phyloP scores from a whole-genome alignment of 2,888 invertebrate genomes.

The Sisyra nigra region DNA sequence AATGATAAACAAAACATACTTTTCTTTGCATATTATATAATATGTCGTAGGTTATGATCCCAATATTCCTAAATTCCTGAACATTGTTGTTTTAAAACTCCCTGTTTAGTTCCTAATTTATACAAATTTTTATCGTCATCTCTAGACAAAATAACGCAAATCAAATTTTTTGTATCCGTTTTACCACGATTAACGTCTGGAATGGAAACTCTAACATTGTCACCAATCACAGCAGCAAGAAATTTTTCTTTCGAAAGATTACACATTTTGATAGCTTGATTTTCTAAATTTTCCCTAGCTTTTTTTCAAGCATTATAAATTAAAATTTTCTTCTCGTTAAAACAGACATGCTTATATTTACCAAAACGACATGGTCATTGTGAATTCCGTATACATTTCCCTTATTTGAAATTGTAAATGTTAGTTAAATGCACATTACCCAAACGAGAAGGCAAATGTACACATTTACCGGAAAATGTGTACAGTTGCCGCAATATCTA shows the following conservation, averaged over 20 bases:
- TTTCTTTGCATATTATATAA: too few species aligned
- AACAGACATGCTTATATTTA: neutral
- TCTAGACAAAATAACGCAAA: slow-evolving; percentile 9
- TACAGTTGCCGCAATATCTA: too few species aligned
- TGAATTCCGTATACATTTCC: slow-evolving; percentile 8
- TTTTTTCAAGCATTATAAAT: too few species aligned
- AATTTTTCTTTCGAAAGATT: slow-evolving; percentile 10
- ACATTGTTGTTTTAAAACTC: too few species aligned
- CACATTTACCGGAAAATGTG: too few species aligned
- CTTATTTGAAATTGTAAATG: slow-evolving; percentile 9
- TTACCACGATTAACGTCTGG: slow-evolving; percentile 11
- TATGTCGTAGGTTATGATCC: too few species aligned
- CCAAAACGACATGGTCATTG: slow-evolving; percentile 8
- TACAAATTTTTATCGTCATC: slow-evolving; percentile 9
- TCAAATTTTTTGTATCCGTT: slow-evolving; percentile 9
- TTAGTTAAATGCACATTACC: slow-evolving; percentile 9
- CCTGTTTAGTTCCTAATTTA: slow-evolving; percentile 1
- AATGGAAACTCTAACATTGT: slow-evolving; percentile 11
- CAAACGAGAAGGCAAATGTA: slow-evolving; percentile 7
- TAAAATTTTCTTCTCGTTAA: too few species aligned
- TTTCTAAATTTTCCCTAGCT: too few species aligned
- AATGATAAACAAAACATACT: too few species aligned
- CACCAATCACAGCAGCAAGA: slow-evolving; percentile 11
- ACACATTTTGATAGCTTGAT: slow-evolving; percentile 13
- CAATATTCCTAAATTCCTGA: too few species aligned